Conservation (phyloP, 1,140 invertebrate species). For the Macrobrachium rosenbergii region DNA sequence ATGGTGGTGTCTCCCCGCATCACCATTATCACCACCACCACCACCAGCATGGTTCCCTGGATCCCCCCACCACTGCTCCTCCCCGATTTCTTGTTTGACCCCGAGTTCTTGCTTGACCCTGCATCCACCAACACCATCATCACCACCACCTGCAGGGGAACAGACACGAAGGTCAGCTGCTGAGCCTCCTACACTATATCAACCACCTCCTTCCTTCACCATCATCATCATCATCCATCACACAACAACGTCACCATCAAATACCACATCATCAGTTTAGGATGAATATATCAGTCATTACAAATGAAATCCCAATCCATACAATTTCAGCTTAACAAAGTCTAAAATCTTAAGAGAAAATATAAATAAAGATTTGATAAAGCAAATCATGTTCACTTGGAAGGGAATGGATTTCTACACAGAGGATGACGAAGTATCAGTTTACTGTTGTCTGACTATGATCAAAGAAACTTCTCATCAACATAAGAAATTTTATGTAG, state of each 20-base stretch:
- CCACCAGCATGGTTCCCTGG: neutral
- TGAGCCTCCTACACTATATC: constrained; percentile 15
- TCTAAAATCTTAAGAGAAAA: too few relatives aligned
- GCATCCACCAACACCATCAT: constrained; percentile 12
- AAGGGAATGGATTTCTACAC: too few relatives aligned
- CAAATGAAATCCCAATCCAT: too few relatives aligned
- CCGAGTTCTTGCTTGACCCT: constrained; percentile 31
- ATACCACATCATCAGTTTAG: too few relatives aligned
- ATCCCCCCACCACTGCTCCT: constrained; percentile 48
- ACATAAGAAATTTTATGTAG: too few relatives aligned
- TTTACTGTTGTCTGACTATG: too few relatives aligned
- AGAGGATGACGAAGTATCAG: too few relatives aligned
- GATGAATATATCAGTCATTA: too few relatives aligned
- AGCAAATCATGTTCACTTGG: too few relatives aligned
- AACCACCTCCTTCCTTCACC: neutral
- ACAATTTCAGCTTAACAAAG: too few relatives aligned
- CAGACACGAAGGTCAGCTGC: neutral
- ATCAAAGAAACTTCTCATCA: too few relatives aligned
- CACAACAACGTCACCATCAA: neutral
- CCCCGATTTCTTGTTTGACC: constrained; percentile 52
- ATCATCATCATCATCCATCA: neutral
- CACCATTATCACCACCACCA: neutral
- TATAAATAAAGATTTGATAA: too few relatives aligned
- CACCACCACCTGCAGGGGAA: constrained; percentile 17
- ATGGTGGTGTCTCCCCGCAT: constrained; percentile 28